phyloP scores from a whole-genome alignment of 2,113 vertebrate genomes.

The Saguinus imperator region DNA sequence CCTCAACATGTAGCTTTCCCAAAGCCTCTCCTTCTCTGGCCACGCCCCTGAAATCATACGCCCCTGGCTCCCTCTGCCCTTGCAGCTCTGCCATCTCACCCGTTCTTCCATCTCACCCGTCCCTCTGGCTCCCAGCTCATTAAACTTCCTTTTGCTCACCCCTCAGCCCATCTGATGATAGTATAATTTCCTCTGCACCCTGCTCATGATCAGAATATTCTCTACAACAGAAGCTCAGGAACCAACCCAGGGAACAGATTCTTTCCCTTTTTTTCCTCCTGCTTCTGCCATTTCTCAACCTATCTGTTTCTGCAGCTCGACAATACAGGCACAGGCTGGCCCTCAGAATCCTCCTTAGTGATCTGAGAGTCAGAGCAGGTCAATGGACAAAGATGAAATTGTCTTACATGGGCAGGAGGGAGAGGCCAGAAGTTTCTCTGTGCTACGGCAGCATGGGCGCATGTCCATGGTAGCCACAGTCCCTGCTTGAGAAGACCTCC shows the following conservation, averaged over 20 bases:
- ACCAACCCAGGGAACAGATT: fast-evolving
- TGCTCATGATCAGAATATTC: no score
- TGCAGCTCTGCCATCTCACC: fast-evolving
- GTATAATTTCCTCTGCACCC: not conserved
- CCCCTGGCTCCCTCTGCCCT: not conserved
- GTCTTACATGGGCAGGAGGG: not conserved
- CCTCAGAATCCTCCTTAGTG: not conserved
- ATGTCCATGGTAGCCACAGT: fast-evolving
- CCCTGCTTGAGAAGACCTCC: not conserved
- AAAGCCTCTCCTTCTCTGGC: no score
- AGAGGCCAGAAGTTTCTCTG: fast-evolving
- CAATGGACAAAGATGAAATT: fast-evolving
- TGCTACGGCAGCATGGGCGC: fast-evolving
- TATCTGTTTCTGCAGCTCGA: not conserved
- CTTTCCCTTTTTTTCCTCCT: not conserved
- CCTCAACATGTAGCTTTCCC: not conserved
- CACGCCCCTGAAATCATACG: fast-evolving
- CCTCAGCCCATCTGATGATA: not conserved
- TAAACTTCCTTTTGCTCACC: no score
- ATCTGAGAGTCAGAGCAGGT: fast-evolving
- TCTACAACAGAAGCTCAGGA: not conserved
- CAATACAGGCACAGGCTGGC: not conserved
- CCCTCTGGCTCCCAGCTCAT: fast-evolving
- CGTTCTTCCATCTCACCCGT: fast-evolving
- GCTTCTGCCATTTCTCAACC: fast-evolving